Percentiles rank a stretch among this genome's conserved stretches.
These are phyloP conservation scores for Lutraria lutraria DNA, from an alignment of 2,888 invertebrate genomes.

Conservation along the genomic window DNA sequence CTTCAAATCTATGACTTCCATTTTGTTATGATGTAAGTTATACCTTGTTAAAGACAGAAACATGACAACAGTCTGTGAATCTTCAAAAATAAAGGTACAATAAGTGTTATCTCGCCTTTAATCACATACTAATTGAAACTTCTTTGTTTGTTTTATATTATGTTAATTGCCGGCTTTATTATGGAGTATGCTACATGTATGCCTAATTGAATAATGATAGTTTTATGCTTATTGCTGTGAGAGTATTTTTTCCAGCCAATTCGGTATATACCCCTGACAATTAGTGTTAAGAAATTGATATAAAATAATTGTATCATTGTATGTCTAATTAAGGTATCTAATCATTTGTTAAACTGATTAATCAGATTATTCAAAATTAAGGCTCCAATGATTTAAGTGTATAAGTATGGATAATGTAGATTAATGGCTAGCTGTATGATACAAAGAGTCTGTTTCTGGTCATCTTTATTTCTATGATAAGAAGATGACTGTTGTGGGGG, in stretches of 20 bases:
- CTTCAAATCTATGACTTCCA: too few relatives aligned
- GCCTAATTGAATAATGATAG: constrained; percentile 25
- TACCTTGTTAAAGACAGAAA: neutral
- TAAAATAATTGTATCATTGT: neutral
- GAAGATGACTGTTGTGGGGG: too few relatives aligned
- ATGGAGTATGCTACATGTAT: neutral
- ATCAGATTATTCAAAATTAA: neutral
- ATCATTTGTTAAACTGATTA: neutral
- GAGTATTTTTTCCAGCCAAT: neutral
- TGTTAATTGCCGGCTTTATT: constrained; percentile 26
- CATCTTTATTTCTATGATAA: too few relatives aligned
- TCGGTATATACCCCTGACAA: neutral
- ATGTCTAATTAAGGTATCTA: neutral
- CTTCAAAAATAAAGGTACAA: neutral
- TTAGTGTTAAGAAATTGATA: constrained; percentile 3
- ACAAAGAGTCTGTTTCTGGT: too few relatives aligned
- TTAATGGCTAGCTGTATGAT: too few relatives aligned
- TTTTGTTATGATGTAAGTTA: neutral
- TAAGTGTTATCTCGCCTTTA: neutral
- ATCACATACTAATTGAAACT: constrained; percentile 21
- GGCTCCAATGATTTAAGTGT: too few relatives aligned
- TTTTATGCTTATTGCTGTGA: neutral
- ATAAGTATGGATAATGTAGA: too few relatives aligned
- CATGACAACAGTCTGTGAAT: neutral
- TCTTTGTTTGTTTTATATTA: constrained; percentile 19